Evolutionary conservation across 2,797 vertebrate species (phyloP), one percentile per base, ranked within the genome.

Genomic region (Malurus splendens): DNA sequence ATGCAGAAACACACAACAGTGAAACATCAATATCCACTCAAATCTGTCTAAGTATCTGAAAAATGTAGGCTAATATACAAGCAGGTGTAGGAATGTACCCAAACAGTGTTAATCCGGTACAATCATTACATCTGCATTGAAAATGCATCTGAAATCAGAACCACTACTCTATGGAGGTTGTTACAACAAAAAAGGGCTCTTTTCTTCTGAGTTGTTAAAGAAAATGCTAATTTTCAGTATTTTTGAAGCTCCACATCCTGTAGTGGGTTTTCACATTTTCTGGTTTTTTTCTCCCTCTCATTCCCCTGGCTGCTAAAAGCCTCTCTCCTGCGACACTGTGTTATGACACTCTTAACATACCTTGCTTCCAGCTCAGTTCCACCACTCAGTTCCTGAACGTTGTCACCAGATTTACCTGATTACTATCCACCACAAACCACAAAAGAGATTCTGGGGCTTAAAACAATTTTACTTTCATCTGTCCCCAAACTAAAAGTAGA

Each of bases 271-370:
- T 75, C 10, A 33, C 14, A 48, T 16, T 55, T 78, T 25, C 61
- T 74, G 38, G 2, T 22, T 18, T 75, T 80, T 47, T 51, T 47
- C 4, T 18, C 4, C 8, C 4, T 67, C 19, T 44, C 32, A 30
- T 13, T 56, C 8, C 32, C 11, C 8, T 10, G 42, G 30, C 14
- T 14, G 42, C 59, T 48, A 71, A 78, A 84, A 84, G 10, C 45
- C 27, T 66, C 65, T 48, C 27, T 56, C 15, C 3, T 6, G 16
- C 11, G 50, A 61, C 0, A 2, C 19, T 64, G 22, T 1, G 0
- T 39, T 45, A 33, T 10, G 38, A 59, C 38, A 36, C 33, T 20
- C 16, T 3, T 7, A 91, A 71, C 23, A 52, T 14, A 30, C 19
- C 17, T 56, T 33, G 30, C 48, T 82, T 76, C 55, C 36, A 86